Conservation (phyloP, 2,113 vertebrate species). For the Dasyurus viverrinus region DNA sequence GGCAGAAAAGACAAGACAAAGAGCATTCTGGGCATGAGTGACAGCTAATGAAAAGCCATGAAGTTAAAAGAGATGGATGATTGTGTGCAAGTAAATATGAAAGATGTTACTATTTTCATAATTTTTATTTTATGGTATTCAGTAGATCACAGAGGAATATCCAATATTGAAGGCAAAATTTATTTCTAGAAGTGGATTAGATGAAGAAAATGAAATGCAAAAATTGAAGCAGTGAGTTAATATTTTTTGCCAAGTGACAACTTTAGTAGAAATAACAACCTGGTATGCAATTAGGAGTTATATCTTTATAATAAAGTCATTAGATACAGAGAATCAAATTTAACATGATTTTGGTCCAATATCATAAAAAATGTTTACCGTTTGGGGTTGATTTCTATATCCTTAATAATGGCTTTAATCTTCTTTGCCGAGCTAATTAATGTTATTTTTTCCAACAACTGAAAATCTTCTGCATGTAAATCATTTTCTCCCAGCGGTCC, state of each 20-base stretch:
- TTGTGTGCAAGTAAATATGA: background rate
- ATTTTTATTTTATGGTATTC: background rate
- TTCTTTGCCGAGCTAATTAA: constrained; percentile 89
- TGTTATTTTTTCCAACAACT: constrained; percentile 92
- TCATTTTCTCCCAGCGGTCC: constrained; percentile 88
- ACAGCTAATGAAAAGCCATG: too few relatives aligned
- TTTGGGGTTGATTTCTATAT: constrained; percentile 85
- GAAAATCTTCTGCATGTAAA: constrained; percentile 92
- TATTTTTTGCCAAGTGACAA: background rate
- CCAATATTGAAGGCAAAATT: background rate
- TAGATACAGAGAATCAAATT: constrained; percentile 19
- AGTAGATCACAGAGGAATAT: background rate
- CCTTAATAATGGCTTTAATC: constrained; percentile 91
- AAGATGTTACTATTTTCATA: background rate
- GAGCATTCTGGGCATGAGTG: background rate
- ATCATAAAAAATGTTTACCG: constrained; percentile 78
- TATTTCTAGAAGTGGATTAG: background rate
- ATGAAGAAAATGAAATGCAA: background rate
- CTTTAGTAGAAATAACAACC: background rate
- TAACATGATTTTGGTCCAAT: constrained; percentile 19
- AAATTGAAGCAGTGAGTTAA: background rate
- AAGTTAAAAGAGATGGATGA: background rate
- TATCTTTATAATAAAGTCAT: constrained; percentile 36
- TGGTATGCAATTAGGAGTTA: background rate
- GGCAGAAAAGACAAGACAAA: background rate